phyloP scores from a whole-genome alignment of 2,888 invertebrate species.

The Kryphioiulus occultus region DNA sequence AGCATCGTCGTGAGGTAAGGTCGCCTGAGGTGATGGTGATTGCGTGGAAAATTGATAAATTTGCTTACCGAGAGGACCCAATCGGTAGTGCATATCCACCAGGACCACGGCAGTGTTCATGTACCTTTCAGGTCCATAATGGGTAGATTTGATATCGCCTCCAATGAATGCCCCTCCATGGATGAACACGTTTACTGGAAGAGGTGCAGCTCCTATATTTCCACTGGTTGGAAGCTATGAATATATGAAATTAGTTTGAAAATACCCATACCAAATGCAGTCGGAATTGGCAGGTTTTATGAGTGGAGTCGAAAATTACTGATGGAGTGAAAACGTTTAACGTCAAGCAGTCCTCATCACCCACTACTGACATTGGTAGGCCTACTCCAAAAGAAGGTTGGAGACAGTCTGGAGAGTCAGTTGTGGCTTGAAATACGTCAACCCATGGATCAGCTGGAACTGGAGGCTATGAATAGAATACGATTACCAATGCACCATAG shows the following conservation, averaged over 20 bases:
- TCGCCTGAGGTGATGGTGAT: too few relatives aligned
- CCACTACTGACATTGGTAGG: background rate
- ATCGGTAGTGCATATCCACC: conserved; percentile 50
- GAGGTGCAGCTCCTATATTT: background rate
- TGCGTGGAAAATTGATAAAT: too few relatives aligned
- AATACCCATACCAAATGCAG: too few relatives aligned
- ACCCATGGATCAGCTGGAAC: conserved; percentile 45
- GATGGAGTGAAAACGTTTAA: conserved; percentile 50
- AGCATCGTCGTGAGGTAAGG: too few relatives aligned
- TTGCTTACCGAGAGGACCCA: conserved; percentile 48
- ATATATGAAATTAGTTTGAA: too few relatives aligned
- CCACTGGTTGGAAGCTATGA: background rate
- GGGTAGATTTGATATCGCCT: background rate
- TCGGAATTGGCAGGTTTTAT: too few relatives aligned
- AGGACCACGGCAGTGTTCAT: conserved; percentile 48
- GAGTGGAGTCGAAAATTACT: too few relatives aligned
- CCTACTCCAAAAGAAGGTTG: background rate
- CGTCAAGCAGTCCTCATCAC: conserved; percentile 49
- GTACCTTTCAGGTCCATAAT: conserved; percentile 42
- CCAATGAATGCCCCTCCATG: conserved; percentile 48
- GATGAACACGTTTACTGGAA: conserved; percentile 48
- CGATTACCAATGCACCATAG: background rate
- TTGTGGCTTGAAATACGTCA: conserved; percentile 37
- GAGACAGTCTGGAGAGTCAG: conserved; percentile 43
- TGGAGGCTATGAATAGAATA: conserved; percentile 6